Conservation (phyloP, 2,888 invertebrate species). For the Eristalis tenax region DNA sequence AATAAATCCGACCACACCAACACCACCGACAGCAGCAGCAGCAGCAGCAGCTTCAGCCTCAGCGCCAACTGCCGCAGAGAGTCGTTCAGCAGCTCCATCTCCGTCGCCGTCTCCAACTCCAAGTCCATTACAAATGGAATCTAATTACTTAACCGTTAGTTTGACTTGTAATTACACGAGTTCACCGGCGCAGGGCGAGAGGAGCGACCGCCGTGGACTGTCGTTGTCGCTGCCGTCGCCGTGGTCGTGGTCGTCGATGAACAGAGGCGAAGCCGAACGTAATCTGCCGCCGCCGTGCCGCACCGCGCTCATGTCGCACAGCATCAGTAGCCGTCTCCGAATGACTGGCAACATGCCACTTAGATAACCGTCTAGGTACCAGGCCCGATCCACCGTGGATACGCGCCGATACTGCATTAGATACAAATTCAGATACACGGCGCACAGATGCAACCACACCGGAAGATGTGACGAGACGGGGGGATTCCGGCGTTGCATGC, state of each 20-base stretch:
- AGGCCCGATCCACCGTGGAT: conserved; percentile 6
- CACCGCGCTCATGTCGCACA: background rate
- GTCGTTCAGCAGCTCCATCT: conserved; percentile 3
- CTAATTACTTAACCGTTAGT: conserved; percentile 74
- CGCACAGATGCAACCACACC: conserved; percentile 33
- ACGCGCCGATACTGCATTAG: conserved; percentile 38
- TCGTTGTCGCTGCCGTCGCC: conserved; percentile 28
- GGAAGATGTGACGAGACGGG: conserved; percentile 54
- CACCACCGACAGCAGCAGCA: conserved; percentile 16
- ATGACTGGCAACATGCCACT: conserved; percentile 69
- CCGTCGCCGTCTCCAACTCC: conserved; percentile 23
- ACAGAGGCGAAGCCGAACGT: conserved; percentile 1
- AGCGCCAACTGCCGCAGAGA: background rate
- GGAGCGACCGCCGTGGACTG: conserved; percentile 15
- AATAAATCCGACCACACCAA: conserved; percentile 61
- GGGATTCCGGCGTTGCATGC: conserved; percentile 63
- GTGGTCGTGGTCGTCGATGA: background rate
- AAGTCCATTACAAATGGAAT: conserved; percentile 73
- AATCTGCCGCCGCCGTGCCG: conserved; percentile 3
- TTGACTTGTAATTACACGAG: conserved; percentile 72
- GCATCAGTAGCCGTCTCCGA: conserved; percentile 53
- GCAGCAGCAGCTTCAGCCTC: too few species aligned
- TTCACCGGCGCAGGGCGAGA: conserved; percentile 34
- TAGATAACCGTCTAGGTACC: conserved; percentile 45
- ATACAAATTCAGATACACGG: conserved; percentile 35